A percentile compares a stretch with the other conserved stretches of the same genome.
phyloP scores from a whole-genome alignment of 2,797 vertebrate species.

The Notoglanidium macrostoma region DNA sequence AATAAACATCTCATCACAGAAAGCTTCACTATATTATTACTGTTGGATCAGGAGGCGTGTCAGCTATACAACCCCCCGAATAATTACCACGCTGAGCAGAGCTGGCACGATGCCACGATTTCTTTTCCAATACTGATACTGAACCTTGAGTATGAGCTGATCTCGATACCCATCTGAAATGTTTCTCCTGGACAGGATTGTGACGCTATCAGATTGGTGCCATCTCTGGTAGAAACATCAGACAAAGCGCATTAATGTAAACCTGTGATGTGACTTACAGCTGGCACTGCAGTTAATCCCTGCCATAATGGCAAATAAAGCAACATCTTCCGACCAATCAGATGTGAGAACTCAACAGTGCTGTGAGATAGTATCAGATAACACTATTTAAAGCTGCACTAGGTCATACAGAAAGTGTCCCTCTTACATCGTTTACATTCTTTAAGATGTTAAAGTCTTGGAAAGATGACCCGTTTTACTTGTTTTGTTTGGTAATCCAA shows the following conservation, averaged over 20 bases:
- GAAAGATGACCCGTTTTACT: constrained; percentile 1
- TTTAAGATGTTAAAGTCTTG: background rate
- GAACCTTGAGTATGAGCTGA: background rate
- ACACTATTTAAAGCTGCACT: background rate
- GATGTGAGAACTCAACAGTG: too few species aligned
- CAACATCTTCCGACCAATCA: background rate
- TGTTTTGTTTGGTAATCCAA: background rate
- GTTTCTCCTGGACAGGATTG: too few species aligned
- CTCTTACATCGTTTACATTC: background rate
- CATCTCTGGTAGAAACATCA: background rate
- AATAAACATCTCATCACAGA: background rate
- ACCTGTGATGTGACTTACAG: background rate
- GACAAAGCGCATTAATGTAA: background rate
- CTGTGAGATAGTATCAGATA: background rate
- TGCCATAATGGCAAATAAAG: background rate
- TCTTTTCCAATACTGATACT: background rate
- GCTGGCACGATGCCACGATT: background rate
- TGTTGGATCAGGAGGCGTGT: background rate
- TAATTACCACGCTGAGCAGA: background rate
- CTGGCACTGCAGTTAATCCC: background rate
- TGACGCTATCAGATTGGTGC: background rate
- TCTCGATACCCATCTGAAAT: too few species aligned
- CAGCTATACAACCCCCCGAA: background rate
- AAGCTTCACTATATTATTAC: background rate
- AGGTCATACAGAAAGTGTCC: constrained; percentile 5